phyloP scores from a whole-genome alignment of 2,113 vertebrate species.

The Cyphomyrus plagiostoma region DNA sequence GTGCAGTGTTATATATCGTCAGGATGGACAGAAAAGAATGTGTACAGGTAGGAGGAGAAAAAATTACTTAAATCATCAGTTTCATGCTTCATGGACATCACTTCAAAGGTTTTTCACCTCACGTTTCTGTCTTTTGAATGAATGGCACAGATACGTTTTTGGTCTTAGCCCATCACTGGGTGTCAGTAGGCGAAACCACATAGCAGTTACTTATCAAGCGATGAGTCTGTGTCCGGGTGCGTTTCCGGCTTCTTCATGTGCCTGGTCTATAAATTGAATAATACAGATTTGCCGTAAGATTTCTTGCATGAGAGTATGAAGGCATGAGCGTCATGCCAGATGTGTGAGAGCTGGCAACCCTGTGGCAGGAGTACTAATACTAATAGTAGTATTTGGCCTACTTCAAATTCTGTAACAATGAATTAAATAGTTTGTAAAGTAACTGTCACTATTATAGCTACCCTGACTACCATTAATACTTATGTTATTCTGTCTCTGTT shows the following conservation, averaged over 20 bases:
- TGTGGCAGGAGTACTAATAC: not conserved
- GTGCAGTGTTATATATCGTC: not conserved
- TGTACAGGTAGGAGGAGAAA: not conserved
- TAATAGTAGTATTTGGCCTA: not conserved
- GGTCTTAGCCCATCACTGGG: not conserved
- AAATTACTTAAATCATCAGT: not conserved
- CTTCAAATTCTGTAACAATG: not conserved
- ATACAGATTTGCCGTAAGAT: too few relatives aligned
- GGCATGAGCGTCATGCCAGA: not conserved
- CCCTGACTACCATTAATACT: not conserved
- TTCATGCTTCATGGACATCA: not conserved
- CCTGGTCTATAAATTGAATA: not conserved
- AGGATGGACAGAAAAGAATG: not conserved
- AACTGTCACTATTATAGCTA: not conserved
- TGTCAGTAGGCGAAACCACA: not conserved
- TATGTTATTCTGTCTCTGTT: not conserved
- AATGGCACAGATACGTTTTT: not conserved
- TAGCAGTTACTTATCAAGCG: not conserved
- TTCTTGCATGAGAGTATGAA: not conserved
- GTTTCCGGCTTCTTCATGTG: not conserved
- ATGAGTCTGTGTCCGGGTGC: not conserved
- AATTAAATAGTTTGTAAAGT: not conserved
- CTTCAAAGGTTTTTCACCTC: not conserved
- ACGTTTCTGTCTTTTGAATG: not conserved
- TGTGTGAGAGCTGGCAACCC: not conserved